These are phyloP conservation scores for Coranthus polyacanthus DNA, from an alignment of 2,797 vertebrate genomes.

Conservation along the genomic window DNA sequence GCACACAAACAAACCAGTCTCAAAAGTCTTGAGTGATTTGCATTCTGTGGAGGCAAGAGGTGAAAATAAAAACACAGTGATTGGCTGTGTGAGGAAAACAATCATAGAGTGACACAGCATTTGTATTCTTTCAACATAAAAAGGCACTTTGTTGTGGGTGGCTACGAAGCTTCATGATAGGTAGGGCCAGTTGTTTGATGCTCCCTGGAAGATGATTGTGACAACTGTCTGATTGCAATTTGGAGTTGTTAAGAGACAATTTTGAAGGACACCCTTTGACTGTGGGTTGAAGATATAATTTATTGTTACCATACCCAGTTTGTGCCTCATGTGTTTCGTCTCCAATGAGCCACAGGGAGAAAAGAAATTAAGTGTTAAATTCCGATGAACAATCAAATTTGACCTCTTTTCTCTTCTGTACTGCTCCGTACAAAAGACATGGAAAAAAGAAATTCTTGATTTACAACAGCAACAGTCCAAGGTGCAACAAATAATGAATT, in stretches of 20 bases:
- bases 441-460: not conserved
- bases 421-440: slow-evolving; percentile 5
- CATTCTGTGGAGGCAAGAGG: slow-evolving; percentile 35
- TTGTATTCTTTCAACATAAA: slow-evolving; percentile 60
- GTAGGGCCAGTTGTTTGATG: slow-evolving; percentile 33
- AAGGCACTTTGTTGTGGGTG: slow-evolving; percentile 50
- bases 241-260: slow-evolving; percentile 40
- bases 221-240: slow-evolving; percentile 57
- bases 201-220: slow-evolving; percentile 35
- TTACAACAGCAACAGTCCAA: slow-evolving; percentile 32
- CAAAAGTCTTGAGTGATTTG: slow-evolving; percentile 50
- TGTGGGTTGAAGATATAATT: slow-evolving; percentile 33
- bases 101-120: slow-evolving; percentile 43
- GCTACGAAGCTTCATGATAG: slow-evolving; percentile 6
- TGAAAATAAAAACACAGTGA: slow-evolving; percentile 50
- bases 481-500: slow-evolving; percentile 46
- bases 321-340: slow-evolving; percentile 2
- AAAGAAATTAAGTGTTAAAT: slow-evolving; percentile 49
- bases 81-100: slow-evolving; percentile 38
- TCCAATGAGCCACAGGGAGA: slow-evolving; percentile 18
- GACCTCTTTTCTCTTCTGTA: slow-evolving; percentile 32
- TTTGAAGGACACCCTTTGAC: slow-evolving; percentile 52
- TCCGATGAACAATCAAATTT: slow-evolving; percentile 30
- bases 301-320: slow-evolving; percentile 36
- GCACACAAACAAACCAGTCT: slow-evolving; percentile 63